Base-by-base conservation (phyloP, 2,113 vertebrate genomes). In the Dermatemys mawii region DNA sequence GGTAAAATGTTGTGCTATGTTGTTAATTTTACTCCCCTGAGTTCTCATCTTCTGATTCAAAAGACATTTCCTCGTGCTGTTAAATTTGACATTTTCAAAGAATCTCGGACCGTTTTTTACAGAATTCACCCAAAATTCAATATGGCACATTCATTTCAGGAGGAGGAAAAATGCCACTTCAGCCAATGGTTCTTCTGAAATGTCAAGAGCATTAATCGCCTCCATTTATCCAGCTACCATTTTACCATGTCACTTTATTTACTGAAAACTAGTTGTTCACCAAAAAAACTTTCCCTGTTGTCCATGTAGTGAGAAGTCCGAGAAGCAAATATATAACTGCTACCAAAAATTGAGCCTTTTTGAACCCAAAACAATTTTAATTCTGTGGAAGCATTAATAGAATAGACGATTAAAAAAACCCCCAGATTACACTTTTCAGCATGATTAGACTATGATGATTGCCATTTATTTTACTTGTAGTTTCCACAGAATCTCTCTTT, bases 1-100 rank as follows among this genome's bases (percentile, higher is more conserved):
- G 98, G 98, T 97, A 96, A 97, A 97, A 98, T 97, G 98, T 97
- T 98, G 97, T 97, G 96, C 97, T 97, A 82, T 91, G 97, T 94
- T 97, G 98, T 98, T 97, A 97, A 97, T 97, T 97, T 97, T 96
- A 95, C 94, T 98, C 98, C 97, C 97, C 92, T 92, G 97, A 95
- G 96, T 96, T 97, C 97, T 97, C 97, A 87, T 97, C 97, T 96
- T 88, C 93, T 57, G 96, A 87, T 94, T 97, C 97, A 84, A 90
- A 97, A 97, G 97, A 90, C 97, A 50, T 97, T 97, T 97, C 60
- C 93, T 87, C 26, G 1, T 89, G 97, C 98, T 97, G 93, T 97
- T 95, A 97, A 96, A 92, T 95, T 79, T 97, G 98, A 97, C 97
- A 83, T 98, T 98, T 98, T 93, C 96, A 48, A 8, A 95, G 95